Percentiles rank a stretch among this genome's conserved stretches.
phyloP scores from a whole-genome alignment of 2,797 vertebrate species.

The Etheostoma nigrum region DNA sequence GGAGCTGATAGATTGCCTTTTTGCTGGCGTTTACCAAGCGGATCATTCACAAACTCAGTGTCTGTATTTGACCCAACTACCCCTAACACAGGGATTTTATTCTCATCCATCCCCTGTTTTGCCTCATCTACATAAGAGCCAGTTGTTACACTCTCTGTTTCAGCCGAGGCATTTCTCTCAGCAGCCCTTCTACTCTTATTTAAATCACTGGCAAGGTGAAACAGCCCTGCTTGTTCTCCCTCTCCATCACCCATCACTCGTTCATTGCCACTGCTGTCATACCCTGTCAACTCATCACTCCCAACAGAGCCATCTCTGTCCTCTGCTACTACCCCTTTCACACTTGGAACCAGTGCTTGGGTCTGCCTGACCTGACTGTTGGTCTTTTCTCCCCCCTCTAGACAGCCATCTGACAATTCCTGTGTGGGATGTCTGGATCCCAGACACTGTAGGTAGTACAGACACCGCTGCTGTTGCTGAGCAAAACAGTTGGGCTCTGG shows the following conservation, averaged over 20 bases:
- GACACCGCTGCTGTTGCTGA: constrained; percentile 56
- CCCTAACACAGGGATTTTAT: constrained; percentile 36
- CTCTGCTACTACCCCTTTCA: constrained; percentile 10
- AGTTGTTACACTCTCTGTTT: constrained; percentile 23
- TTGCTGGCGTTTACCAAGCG: constrained; percentile 48
- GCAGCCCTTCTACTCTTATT: constrained; percentile 32
- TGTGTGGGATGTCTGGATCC: constrained; percentile 55
- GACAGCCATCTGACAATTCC: constrained; percentile 53
- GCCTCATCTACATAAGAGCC: constrained; percentile 34
- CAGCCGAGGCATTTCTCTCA: constrained; percentile 30
- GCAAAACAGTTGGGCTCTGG: constrained; percentile 68
- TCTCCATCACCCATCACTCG: constrained; percentile 15
- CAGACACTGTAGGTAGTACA: constrained; percentile 13
- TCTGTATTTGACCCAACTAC: constrained; percentile 19
- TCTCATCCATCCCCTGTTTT: constrained; percentile 26
- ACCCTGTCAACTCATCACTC: constrained; percentile 42
- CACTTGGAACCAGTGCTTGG: constrained; percentile 12
- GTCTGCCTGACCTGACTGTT: constrained; percentile 22
- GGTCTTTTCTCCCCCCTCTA: constrained; percentile 40
- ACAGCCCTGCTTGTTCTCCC: constrained; percentile 19
- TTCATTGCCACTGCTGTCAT: constrained; percentile 39
- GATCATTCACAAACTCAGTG: constrained; percentile 23
- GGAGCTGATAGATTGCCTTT: constrained; percentile 46
- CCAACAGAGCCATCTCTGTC: constrained; percentile 36
- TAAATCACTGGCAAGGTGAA: constrained; percentile 40